Conservation (phyloP, 2,113 vertebrate genomes). For the Anguilla rostrata region DNA sequence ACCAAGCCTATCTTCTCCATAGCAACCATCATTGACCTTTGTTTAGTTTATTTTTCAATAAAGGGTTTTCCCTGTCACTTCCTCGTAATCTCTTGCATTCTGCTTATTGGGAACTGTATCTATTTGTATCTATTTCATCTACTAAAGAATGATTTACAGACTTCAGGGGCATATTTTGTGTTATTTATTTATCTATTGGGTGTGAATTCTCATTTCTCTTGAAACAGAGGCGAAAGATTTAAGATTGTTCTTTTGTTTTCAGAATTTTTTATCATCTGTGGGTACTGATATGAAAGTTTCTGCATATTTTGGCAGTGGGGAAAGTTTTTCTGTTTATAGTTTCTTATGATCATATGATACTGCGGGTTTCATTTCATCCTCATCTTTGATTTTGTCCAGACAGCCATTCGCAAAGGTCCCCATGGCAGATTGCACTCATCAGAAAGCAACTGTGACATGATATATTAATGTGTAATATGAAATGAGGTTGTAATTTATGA, state of each 20-base stretch:
- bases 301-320: background rate
- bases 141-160: background rate
- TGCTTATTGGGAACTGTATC: background rate
- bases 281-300: background rate
- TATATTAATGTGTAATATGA: background rate
- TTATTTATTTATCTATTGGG: background rate
- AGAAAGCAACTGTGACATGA: background rate
- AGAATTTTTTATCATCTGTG: background rate
- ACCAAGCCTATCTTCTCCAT: no score
- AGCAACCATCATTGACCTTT: no score
- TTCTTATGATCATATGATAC: background rate
- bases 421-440: background rate
- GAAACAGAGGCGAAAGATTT: background rate
- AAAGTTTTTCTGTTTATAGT: background rate
- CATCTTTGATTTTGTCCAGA: background rate
- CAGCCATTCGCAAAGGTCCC: background rate
- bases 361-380: background rate
- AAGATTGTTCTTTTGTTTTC: background rate
- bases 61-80: background rate
- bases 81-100: background rate
- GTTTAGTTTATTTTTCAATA: background rate
- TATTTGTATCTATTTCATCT: background rate
- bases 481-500: background rate
- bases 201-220: background rate
- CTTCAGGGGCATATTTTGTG: background rate